Conservation (phyloP, 2,888 invertebrate genomes). For the Isotomurus palustris region DNA sequence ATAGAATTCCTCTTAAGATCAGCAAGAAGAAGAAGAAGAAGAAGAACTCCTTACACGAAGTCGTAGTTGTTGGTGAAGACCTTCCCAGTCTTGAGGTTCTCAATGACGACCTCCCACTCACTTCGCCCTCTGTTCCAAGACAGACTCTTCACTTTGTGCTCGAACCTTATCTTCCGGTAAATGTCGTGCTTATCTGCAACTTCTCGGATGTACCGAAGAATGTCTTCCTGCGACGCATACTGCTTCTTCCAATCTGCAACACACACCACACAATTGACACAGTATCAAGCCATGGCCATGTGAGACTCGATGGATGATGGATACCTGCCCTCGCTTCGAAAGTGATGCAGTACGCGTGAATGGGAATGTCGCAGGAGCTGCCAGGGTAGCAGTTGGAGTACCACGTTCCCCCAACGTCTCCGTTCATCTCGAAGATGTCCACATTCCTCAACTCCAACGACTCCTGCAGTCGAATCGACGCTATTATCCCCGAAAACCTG, state of each 20-base stretch:
- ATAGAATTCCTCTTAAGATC: not conserved
- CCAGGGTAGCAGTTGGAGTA: not conserved
- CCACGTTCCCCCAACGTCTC: not conserved
- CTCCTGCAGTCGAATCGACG: slow-evolving; percentile 3
- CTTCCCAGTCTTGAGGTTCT: not conserved
- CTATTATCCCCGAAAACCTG: slow-evolving; percentile 7
- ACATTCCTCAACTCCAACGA: not conserved
- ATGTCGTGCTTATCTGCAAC: slow-evolving; percentile 7
- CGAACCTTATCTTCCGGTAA: not conserved
- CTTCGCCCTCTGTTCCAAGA: slow-evolving; percentile 2
- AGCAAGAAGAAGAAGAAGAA: too few relatives aligned
- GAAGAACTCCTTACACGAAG: not conserved
- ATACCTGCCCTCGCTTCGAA: too few relatives aligned
- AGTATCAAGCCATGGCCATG: too few relatives aligned
- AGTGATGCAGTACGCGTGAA: not conserved
- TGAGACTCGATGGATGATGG: too few relatives aligned
- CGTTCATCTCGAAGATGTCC: slow-evolving; percentile 1
- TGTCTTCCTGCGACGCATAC: slow-evolving; percentile 6
- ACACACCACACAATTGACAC: too few relatives aligned
- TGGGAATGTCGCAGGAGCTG: not conserved
- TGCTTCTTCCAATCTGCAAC: slow-evolving; percentile 11
- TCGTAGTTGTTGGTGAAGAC: not conserved
- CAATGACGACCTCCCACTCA: slow-evolving; percentile 6
- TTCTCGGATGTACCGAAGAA: slow-evolving; percentile 3
- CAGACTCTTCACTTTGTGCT: not conserved